A percentile compares a stretch with the other conserved stretches of the same genome.
These are phyloP conservation scores for Drosophila paranaensis DNA, from an alignment of 2,888 invertebrate species.

Conservation along the genomic window DNA sequence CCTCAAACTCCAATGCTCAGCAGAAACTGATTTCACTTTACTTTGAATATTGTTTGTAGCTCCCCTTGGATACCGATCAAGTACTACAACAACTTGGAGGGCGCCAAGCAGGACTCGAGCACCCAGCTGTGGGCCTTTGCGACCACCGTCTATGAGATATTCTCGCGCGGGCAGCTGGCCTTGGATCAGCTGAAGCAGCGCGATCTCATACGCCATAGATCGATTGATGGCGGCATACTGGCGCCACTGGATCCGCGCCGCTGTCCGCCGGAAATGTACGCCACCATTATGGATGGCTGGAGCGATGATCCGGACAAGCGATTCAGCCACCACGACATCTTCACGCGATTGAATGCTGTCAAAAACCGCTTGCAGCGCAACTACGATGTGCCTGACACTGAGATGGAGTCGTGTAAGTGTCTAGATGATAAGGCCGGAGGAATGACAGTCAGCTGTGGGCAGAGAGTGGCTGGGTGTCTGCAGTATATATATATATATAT, in stretches of 20 bases:
- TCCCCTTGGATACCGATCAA: conserved; percentile 96
- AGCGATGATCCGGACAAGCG: conserved; percentile 89
- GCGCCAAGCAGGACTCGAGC: conserved; percentile 88
- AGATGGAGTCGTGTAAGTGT: conserved; percentile 39
- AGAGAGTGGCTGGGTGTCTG: no score
- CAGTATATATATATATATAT: no score
- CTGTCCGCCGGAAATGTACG: conserved; percentile 90
- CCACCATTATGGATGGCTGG: conserved; percentile 93
- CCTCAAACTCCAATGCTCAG: neutral
- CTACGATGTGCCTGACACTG: conserved; percentile 55
- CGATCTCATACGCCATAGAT: conserved; percentile 63
- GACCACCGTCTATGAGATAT: conserved; percentile 97
- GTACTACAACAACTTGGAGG: conserved; percentile 89
- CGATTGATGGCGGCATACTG: conserved; percentile 86
- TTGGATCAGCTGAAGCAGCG: conserved; percentile 82
- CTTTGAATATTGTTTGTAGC: conserved; percentile 84
- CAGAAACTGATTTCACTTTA: neutral
- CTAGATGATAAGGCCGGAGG: neutral
- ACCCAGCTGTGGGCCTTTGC: conserved; percentile 97
- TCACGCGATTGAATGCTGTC: conserved; percentile 83
- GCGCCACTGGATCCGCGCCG: conserved; percentile 89
- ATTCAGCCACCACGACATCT: conserved; percentile 93
- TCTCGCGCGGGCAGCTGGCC: conserved; percentile 88
- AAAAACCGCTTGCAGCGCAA: conserved; percentile 61
- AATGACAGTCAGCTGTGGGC: no score